These are phyloP conservation scores for Echinarachnius parma DNA, from an alignment of 53 echinoderm and acorn worm species.

Conservation along the genomic window DNA sequence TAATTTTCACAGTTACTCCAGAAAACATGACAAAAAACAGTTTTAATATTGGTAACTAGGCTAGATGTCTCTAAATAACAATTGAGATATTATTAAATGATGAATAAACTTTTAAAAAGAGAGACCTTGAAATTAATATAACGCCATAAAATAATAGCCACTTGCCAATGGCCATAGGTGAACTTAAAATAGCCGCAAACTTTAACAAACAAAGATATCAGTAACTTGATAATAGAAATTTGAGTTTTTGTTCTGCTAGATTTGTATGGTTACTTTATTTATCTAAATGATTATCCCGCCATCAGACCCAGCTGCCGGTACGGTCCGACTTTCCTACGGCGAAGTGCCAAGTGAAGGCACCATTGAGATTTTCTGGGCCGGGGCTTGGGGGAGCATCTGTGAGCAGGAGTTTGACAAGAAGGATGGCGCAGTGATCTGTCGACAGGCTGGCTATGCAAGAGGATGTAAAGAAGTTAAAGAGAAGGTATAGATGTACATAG, in stretches of 20 bases:
- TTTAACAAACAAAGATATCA: too few relatives aligned
- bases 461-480: slow-evolving; percentile 2
- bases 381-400: slow-evolving; percentile 20
- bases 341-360: slow-evolving; percentile 11
- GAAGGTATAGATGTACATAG: background rate
- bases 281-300: background rate
- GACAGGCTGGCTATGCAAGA: slow-evolving; percentile 17
- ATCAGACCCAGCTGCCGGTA: slow-evolving; percentile 5
- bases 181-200: too few relatives aligned
- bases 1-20: background rate
- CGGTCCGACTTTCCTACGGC: background rate
- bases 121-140: too few relatives aligned
- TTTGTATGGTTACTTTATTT: background rate
- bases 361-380: slow-evolving; percentile 22
- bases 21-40: background rate
- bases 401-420: slow-evolving; percentile 3
- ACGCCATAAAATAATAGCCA: too few relatives aligned
- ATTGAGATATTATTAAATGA: too few relatives aligned
- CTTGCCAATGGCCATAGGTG: too few relatives aligned
- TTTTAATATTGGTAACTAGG: too few relatives aligned
- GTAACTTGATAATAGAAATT: too few relatives aligned
- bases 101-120: too few relatives aligned
- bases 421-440: slow-evolving; percentile 15
- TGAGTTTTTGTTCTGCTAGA: background rate
- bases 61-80: too few relatives aligned